Base-by-base conservation (phyloP, 2,113 vertebrate genomes). In the Gadus macrocephalus region DNA sequence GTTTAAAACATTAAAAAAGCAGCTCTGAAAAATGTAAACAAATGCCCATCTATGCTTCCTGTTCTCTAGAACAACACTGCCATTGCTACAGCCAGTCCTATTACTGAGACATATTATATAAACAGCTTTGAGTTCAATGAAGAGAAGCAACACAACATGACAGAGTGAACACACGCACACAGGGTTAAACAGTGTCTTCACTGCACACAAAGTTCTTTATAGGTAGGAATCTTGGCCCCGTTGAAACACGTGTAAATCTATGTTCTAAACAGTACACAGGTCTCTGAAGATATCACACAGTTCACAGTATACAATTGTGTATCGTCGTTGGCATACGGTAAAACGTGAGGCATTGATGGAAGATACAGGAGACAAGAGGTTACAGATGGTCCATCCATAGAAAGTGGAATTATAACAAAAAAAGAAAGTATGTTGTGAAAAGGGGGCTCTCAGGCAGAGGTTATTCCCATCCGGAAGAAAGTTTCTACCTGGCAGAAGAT, bases 221-320 rank as follows among this genome's bases (percentile, higher is more conserved):
- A 49, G 42, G 77, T 78, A 84, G 69, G 80, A 86, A 77, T 53
- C 28, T 88, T 91, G 90, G 87, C 88, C 90, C 90, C 86, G 25
- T 76, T 63, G 79, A 80, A 86, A 75, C 67, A 76, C 35, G 69
- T 62, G 72, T 70, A 63, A 31, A 70, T 60, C 16, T 53, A 49
- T 60, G 16, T 31, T 20, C 65, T 53, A 76, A 15, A 20, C 69
- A 81, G 80, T 68, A 80, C 62, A 72, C 70, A 38, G 55, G 58
- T 73, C 38, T 71, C 35, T 73, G 77, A 63, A 56, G 63, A 38
- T 69, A 75, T 70, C 64, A 62, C 12, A 14, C 22, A 55, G 20
- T 82, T 88, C 78, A 86, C 76, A 82, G 76, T 77, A 20, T 62
- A 68, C 62, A 68, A 0, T 2, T 75, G 66, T 72, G 64, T 77